Evolutionary conservation across 1,140 invertebrate genomes (phyloP), one percentile per base, ranked within the genome.

Genomic region (Saxidomus purpurata): DNA sequence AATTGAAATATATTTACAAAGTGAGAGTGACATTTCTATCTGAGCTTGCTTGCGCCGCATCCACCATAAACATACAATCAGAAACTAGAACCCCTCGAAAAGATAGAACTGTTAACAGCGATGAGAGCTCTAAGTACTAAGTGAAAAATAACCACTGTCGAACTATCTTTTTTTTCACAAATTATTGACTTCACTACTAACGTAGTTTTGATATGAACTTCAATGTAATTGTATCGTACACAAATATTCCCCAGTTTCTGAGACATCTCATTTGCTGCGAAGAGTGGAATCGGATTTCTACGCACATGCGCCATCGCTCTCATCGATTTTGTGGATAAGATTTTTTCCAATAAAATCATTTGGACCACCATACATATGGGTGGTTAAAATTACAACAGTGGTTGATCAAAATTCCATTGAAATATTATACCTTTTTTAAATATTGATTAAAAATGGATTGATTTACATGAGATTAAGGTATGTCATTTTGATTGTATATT

Each of bases 281-380:
- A 28, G 28, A 71, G 1, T 40, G 34, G 67, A 71, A 71, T 38
- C 19, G 67, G 36, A 71, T 71, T 13, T 71, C 67, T 71, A 1
- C 34, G 67, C 67, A 71, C 67, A 71, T 71, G 67, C 67, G 67
- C 67, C 11, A 71, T n/a, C 11, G 22, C 34, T 71, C 1, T 28
- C 67, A 71, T 71, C 67, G 67, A 71, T 71, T 71, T 71, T 71
- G 34, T 38, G 34, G 67, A 71, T 28, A 38, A 36, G 34, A 22
- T 71, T 71, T 71, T 71, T 71, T 71, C 67, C 67, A 71, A 71
- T 71, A 71, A 59, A 59, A 25, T 43, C 43, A 71, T 38, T 71
- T 71, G 67, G 36, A 38, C 67, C 13, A 19, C 67, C 34, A 71
- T 28, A 38, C 67, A 40, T 71, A 71, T 71, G 67, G 67, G 15